A percentile compares a stretch with the other conserved stretches of the same genome.
Evolutionary conservation across 2,113 vertebrate species (phyloP).

Genomic region (Corythornis vintsioides): DNA sequence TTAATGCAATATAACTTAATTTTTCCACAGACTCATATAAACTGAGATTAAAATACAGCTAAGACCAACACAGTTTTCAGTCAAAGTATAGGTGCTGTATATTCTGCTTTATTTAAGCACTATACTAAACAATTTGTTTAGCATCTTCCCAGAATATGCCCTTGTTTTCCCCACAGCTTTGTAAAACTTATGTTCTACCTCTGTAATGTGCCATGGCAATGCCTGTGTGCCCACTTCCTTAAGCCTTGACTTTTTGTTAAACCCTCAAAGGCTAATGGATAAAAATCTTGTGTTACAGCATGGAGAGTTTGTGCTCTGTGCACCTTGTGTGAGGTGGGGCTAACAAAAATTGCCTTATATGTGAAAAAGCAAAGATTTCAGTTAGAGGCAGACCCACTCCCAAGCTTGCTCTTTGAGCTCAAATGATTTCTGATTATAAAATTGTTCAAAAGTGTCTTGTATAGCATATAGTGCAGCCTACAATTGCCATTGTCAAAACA

Average conservation of each 20-base stretch:
- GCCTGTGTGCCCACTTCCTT: background rate
- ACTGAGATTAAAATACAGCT: background rate
- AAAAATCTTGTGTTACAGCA: background rate
- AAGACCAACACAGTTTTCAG: background rate
- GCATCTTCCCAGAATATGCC: background rate
- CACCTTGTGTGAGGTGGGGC: background rate
- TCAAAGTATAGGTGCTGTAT: background rate
- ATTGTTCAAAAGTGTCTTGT: background rate
- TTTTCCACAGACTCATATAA: background rate
- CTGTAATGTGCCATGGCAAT: background rate
- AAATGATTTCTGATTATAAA: background rate
- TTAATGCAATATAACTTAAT: background rate
- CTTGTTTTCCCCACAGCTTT: background rate
- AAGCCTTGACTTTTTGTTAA: background rate
- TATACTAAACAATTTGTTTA: background rate
- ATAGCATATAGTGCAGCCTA: background rate
- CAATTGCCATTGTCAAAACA: background rate
- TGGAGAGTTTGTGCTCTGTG: background rate
- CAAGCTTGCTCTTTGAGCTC: background rate
- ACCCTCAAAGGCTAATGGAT: accelerated
- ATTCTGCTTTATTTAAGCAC: background rate
- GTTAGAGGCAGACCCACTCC: background rate
- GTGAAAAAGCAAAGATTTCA: background rate
- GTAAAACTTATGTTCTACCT: background rate
- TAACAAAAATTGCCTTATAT: background rate